These are phyloP conservation scores for Myiozetetes cayanensis DNA, from an alignment of 2,113 vertebrate species.

Conservation along the genomic window DNA sequence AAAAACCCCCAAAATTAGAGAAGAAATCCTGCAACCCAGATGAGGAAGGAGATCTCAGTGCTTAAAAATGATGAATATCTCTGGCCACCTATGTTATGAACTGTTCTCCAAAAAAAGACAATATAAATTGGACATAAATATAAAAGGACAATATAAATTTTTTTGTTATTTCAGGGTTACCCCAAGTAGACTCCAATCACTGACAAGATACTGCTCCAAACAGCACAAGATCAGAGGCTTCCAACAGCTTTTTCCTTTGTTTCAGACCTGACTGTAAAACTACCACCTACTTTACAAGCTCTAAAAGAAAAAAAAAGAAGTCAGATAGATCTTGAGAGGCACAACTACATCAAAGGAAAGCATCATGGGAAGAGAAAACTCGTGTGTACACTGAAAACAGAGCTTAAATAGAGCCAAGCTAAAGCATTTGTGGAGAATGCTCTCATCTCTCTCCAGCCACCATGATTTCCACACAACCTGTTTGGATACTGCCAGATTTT, in stretches of 20 bases:
- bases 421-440: neutral
- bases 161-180: neutral
- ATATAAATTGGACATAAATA: neutral
- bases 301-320: neutral
- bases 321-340: neutral
- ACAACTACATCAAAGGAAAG: constrained; percentile 18
- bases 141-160: neutral
- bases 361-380: constrained; percentile 11
- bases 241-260: neutral
- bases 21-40: neutral
- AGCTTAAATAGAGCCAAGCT: neutral
- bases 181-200: neutral
- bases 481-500: constrained; percentile 37
- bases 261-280: neutral
- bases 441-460: neutral
- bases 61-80: neutral
- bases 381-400: neutral
- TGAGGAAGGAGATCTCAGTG: neutral
- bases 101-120: neutral
- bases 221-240: neutral
- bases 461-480: neutral
- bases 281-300: neutral
- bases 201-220: neutral
- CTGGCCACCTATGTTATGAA: neutral
- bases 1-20: neutral